Percentiles rank a stretch among this genome's conserved stretches.
phyloP scores from a whole-genome alignment of 2,797 vertebrate genomes.

The Crocodylus rhombifer region DNA sequence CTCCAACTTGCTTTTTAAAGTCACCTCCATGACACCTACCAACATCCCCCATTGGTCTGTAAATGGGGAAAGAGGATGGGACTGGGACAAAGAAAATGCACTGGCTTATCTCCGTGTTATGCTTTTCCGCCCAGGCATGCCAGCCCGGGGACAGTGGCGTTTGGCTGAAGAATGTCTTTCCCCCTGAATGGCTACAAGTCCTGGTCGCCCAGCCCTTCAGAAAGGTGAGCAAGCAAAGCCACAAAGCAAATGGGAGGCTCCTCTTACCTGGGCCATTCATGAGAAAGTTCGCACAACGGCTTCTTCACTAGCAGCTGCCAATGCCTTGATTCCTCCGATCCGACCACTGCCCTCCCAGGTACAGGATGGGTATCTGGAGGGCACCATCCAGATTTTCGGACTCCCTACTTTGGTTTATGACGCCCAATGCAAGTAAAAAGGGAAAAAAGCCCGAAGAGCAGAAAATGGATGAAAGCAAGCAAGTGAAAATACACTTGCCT shows the following conservation, averaged over 20 bases:
- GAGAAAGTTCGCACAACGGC: not conserved
- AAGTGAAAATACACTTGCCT: slow-evolving; percentile 21
- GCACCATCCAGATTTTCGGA: not conserved
- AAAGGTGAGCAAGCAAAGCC: not conserved
- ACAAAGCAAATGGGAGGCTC: not conserved
- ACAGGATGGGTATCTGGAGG: not conserved
- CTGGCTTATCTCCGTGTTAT: no score
- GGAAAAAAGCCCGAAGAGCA: fast-evolving
- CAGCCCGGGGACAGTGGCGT: fast-evolving
- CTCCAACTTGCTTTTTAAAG: not conserved
- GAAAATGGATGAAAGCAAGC: not conserved
- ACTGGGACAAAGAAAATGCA: no score
- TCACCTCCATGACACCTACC: not conserved
- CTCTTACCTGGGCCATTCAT: not conserved
- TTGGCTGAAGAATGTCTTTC: fast-evolving
- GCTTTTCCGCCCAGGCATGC: not conserved
- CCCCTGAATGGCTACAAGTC: not conserved
- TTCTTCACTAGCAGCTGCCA: not conserved
- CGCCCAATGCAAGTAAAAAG: not conserved
- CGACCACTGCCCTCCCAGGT: not conserved
- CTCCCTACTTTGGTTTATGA: fast-evolving
- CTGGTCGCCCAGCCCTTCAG: not conserved
- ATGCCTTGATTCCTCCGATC: no score
- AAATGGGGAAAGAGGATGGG: not conserved
- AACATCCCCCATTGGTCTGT: not conserved